Percentiles rank a stretch among this genome's conserved stretches.
These are phyloP conservation scores for Drosophila macrospina DNA, from an alignment of 2,888 invertebrate species.

Conservation along the genomic window DNA sequence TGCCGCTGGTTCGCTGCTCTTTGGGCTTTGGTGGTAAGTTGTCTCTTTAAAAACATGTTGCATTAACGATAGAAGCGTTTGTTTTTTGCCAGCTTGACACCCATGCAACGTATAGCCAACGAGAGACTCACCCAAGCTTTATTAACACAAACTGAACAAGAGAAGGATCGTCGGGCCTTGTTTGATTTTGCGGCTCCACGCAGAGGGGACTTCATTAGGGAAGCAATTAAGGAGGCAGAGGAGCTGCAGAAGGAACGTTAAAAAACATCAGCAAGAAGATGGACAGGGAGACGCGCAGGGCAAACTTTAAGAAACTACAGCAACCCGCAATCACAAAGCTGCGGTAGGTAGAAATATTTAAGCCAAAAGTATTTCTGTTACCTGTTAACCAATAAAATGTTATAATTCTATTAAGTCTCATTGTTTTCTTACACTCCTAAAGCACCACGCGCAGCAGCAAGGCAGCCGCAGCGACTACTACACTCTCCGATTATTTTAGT, in stretches of 20 bases:
- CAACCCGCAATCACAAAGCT: conserved; percentile 55
- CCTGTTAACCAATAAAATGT: conserved; percentile 60
- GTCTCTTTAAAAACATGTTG: neutral
- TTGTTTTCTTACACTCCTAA: conserved; percentile 46
- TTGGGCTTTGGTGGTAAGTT: conserved; percentile 77
- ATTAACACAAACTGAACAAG: conserved; percentile 61
- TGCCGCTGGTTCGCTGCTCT: conserved; percentile 80
- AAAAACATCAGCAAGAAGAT: conserved; percentile 52
- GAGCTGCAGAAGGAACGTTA: conserved; percentile 65
- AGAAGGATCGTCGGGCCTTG: conserved; percentile 71
- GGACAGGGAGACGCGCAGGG: conserved; percentile 78
- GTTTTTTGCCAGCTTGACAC: conserved; percentile 75
- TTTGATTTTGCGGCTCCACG: conserved; percentile 76
- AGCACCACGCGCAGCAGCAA: conserved; percentile 64
- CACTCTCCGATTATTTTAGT: conserved; percentile 73
- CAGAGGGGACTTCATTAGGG: conserved; percentile 63
- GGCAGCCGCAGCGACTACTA: conserved; percentile 30
- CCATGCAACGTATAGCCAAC: conserved; percentile 73
- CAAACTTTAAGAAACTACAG: conserved; percentile 81
- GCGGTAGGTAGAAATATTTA: conserved; percentile 69
- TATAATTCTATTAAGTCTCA: conserved; percentile 21
- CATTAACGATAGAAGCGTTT: neutral
- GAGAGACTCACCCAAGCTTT: conserved; percentile 56
- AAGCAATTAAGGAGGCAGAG: conserved; percentile 74
- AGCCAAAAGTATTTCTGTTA: neutral